phyloP scores from a whole-genome alignment of 2,113 vertebrate species.

The Aspidoscelis tigris region DNA sequence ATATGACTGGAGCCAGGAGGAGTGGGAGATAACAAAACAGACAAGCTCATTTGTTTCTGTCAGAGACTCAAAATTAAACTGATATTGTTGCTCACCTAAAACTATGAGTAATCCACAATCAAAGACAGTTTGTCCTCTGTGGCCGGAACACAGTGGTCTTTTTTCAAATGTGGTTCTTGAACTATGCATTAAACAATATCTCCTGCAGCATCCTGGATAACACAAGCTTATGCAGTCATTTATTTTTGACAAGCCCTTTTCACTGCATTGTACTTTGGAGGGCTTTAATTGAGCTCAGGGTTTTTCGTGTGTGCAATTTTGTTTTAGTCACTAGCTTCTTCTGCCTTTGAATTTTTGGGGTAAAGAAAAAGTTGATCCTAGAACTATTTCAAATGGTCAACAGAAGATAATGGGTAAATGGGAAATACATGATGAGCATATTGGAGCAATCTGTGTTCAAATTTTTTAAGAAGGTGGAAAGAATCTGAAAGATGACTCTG shows the following conservation, averaged over 20 bases:
- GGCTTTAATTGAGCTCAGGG: no score
- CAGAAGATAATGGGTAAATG: neutral
- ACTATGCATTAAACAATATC: neutral
- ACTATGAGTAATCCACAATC: slow-evolving; percentile 20
- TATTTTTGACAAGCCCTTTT: slow-evolving; percentile 6
- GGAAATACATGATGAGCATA: neutral
- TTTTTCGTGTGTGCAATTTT: neutral
- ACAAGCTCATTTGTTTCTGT: neutral
- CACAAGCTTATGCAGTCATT: neutral
- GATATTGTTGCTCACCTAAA: neutral
- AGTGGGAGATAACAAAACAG: neutral
- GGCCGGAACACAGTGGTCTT: neutral
- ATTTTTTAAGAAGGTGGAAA: neutral
- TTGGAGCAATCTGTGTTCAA: neutral
- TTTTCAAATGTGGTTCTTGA: slow-evolving; percentile 1
- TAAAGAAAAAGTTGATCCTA: neutral
- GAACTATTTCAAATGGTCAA: neutral
- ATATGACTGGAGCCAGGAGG: no score
- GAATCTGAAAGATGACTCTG: neutral
- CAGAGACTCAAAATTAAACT: neutral
- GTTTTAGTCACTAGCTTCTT: neutral
- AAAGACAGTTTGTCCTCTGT: slow-evolving; percentile 1
- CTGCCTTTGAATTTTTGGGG: neutral
- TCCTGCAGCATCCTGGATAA: neutral
- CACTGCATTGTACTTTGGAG: neutral